Evolutionary conservation across 2,113 vertebrate species (phyloP), one percentile per base, ranked within the genome.

Genomic region (Plectropomus leopardus): DNA sequence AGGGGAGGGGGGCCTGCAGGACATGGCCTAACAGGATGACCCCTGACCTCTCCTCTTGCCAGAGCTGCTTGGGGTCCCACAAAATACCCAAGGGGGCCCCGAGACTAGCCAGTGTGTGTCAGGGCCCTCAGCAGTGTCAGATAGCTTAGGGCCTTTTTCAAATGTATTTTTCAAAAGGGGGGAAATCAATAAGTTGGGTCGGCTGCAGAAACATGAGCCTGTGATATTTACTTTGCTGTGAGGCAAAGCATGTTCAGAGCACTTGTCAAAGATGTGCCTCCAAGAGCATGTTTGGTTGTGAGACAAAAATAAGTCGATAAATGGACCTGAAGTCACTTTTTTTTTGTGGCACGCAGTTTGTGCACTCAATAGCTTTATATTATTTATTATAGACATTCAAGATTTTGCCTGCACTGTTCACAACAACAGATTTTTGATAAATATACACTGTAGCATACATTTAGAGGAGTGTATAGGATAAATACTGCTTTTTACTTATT

Each of bases 81-180:
- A 65, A 76, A 88, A 90, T 50, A 84, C 88, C 86, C 78, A 58
- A 54, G 82, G 90, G 90, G 89, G 78, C 74, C 50, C n/a, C 9
- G 15, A 83, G 74, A 83, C 82, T 57, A 76, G 51, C 87, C 72
- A 58, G 78, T 84, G 70, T 79, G 69, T 83, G 80, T 85, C 76
- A 85, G 82, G 84, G 82, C 88, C 83, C 76, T 82, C 86, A 82
- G 87, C 65, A 76, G 91, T 92, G 90, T 93, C 92, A 92, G 85
- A 92, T 92, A 85, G 89, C 93, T 94, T 72, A 64, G 80, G 92
- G 91, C 80, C 32, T 79, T 93, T 91, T 93, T 87, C 71, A 90
- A 92, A 93, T 93, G 89, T 91, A 92, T 94, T 93, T 93, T 94
- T 93, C 85, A 90, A 89, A 91, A 90, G 84, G 90, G 82, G 87